Percentiles rank a stretch among this genome's conserved stretches.
phyloP scores from a whole-genome alignment of 2,797 vertebrate species.

The Petrocephalus schoutedeni region DNA sequence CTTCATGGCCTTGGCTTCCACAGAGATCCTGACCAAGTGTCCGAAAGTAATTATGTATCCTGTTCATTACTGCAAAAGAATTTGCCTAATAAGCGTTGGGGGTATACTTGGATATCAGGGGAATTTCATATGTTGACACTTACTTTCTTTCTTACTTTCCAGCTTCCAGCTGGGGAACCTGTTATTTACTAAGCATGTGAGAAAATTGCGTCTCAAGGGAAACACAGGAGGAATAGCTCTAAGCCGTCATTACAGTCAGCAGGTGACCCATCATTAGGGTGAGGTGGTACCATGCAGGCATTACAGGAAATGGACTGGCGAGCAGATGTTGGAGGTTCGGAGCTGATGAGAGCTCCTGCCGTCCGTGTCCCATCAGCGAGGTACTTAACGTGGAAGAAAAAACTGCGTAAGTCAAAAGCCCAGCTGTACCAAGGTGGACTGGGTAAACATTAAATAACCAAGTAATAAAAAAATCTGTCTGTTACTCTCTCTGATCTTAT shows the following conservation, averaged over 20 bases:
- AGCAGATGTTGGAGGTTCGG: not conserved
- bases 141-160: not conserved
- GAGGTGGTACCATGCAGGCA: not conserved
- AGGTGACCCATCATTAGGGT: not conserved
- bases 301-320: not conserved
- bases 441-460: not conserved
- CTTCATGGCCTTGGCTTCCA: not conserved
- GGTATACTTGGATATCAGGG: not conserved
- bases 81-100: not conserved
- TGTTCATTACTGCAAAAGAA: constrained; percentile 33
- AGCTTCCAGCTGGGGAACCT: not conserved
- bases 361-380: not conserved
- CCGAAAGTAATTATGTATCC: constrained; percentile 23
- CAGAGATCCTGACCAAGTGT: not conserved
- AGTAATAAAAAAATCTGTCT: not conserved
- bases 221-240: not conserved
- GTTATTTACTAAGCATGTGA: not conserved
- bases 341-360: not conserved
- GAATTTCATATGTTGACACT: constrained; percentile 18
- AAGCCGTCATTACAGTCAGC: not conserved
- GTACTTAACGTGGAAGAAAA: not conserved
- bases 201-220: constrained; percentile 1
- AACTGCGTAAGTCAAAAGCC: not conserved
- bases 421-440: not conserved
- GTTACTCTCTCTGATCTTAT: not conserved